Evolutionary conservation across 2,888 invertebrate genomes (phyloP).

Genomic region (Lasioglossum morio): DNA sequence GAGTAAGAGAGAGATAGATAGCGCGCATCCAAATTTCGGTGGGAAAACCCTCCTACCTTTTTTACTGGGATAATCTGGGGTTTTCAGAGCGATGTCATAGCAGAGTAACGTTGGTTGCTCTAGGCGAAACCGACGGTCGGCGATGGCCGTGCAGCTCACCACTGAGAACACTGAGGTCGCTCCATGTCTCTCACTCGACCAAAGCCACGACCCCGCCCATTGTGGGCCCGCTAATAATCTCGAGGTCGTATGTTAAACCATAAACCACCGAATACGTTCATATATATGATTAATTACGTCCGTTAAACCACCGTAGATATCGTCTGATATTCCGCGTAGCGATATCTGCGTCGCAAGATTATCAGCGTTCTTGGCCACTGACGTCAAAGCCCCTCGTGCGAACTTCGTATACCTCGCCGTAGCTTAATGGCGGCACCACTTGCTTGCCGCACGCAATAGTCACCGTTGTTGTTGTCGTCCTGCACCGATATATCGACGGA

Average conservation of each 20-base stretch:
- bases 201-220: constrained; percentile 69
- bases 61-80: constrained; percentile 75
- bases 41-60: constrained; percentile 73
- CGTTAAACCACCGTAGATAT: constrained; percentile 45
- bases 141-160: constrained; percentile 76
- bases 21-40: constrained; percentile 68
- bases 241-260: constrained; percentile 47
- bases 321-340: constrained; percentile 51
- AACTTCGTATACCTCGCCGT: constrained; percentile 49
- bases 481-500: constrained; percentile 58
- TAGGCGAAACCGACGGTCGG: constrained; percentile 73
- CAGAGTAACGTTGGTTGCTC: constrained; percentile 67
- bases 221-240: constrained; percentile 39
- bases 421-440: constrained; percentile 61
- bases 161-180: constrained; percentile 78
- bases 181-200: constrained; percentile 73
- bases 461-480: constrained; percentile 16
- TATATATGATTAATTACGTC: constrained; percentile 34
- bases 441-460: constrained; percentile 34
- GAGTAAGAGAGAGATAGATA: constrained; percentile 51
- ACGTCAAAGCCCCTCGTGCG: constrained; percentile 61
- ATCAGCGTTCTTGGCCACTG: constrained; percentile 63
- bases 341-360: constrained; percentile 63
- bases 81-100: constrained; percentile 80
- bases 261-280: constrained; percentile 55